phyloP scores from a whole-genome alignment of 2,888 invertebrate genomes.

The Noctua janthe region DNA sequence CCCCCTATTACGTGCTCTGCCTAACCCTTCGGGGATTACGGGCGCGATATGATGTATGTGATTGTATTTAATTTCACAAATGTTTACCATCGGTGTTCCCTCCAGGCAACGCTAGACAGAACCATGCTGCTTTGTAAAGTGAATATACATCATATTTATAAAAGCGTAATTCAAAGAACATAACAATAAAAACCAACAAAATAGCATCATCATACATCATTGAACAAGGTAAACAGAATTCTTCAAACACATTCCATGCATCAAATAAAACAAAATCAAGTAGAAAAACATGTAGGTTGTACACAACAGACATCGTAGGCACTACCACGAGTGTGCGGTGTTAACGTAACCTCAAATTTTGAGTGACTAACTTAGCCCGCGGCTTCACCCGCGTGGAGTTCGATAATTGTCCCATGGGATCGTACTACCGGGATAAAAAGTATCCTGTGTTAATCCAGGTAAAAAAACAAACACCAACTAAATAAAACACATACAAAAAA shows the following conservation, averaged over 20 bases:
- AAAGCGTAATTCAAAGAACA: background rate
- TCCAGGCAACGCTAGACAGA: background rate
- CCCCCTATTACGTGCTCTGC: background rate
- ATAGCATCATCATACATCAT: background rate
- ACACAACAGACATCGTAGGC: constrained; percentile 18
- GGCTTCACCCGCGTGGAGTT: no score
- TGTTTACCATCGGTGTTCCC: background rate
- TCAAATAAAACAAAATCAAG: constrained; percentile 48
- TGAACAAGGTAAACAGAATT: constrained; percentile 10
- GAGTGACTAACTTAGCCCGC: background rate
- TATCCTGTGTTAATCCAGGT: no score
- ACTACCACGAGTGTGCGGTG: background rate
- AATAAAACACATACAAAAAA: no score
- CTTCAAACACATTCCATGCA: constrained; percentile 7
- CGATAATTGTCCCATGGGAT: no score
- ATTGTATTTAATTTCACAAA: background rate
- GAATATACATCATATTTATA: background rate
- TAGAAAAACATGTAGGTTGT: constrained; percentile 26
- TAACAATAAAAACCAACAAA: background rate
- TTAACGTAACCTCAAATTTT: background rate
- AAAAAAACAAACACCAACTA: no score
- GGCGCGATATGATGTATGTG: background rate
- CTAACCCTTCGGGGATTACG: background rate
- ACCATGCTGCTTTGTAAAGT: background rate
- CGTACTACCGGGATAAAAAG: no score